Percentiles rank a stretch among this genome's conserved stretches.
These are phyloP conservation scores for Lasioglossum marginatum DNA, from an alignment of 2,888 invertebrate species.

Conservation along the genomic window DNA sequence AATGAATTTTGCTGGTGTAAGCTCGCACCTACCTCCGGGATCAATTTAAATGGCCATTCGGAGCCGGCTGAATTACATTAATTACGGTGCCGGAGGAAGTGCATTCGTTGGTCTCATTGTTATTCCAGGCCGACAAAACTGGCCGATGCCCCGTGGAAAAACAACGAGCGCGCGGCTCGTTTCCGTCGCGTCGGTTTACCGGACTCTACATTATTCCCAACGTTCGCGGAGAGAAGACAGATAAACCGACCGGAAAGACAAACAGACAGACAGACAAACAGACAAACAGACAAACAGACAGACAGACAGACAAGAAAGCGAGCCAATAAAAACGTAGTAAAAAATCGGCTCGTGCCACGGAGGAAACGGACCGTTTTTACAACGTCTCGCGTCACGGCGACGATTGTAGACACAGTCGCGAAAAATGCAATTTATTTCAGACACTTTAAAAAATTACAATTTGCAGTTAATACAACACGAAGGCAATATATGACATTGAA, in stretches of 20 bases:
- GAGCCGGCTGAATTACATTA: slow-evolving; percentile 68
- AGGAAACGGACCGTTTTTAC: too few relatives aligned
- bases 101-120: slow-evolving; percentile 74
- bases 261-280: too few relatives aligned
- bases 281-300: too few relatives aligned
- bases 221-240: background rate
- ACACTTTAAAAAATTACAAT: too few relatives aligned
- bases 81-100: slow-evolving; percentile 71
- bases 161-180: slow-evolving; percentile 47
- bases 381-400: too few relatives aligned
- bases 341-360: slow-evolving; percentile 11
- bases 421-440: too few relatives aligned
- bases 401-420: too few relatives aligned
- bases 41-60: slow-evolving; percentile 71
- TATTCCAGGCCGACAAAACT: slow-evolving; percentile 61
- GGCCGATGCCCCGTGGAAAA: slow-evolving; percentile 56
- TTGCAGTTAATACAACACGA: too few relatives aligned
- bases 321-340: too few relatives aligned
- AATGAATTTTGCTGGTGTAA: slow-evolving; percentile 56
- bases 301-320: too few relatives aligned
- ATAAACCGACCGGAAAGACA: too few relatives aligned
- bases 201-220: slow-evolving; percentile 22
- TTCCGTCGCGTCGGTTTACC: slow-evolving; percentile 44
- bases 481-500: too few relatives aligned
- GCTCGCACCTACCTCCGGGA: slow-evolving; percentile 52